A percentile compares a stretch with the other conserved stretches of the same genome.
These are phyloP conservation scores for Neodiprion lecontei DNA, from an alignment of 1,140 invertebrate species.

Conservation along the genomic window DNA sequence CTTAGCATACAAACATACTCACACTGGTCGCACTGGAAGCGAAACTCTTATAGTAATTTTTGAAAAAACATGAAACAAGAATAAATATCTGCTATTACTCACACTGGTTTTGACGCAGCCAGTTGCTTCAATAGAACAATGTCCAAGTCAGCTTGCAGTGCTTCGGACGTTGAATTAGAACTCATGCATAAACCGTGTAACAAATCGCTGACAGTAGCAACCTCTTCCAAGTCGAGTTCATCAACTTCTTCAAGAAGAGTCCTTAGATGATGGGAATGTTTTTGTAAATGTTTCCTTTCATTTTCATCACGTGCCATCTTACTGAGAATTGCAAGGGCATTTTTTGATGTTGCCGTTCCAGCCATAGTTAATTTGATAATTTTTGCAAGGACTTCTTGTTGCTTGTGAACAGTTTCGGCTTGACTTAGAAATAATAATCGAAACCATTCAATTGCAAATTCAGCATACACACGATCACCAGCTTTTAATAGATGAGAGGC, in stretches of 20 bases:
- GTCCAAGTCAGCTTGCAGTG: constrained; percentile 67
- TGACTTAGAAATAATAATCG: constrained; percentile 49
- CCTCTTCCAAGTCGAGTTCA: constrained; percentile 65
- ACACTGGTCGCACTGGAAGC: too few species aligned
- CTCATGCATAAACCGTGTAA: constrained; percentile 61
- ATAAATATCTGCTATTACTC: constrained; percentile 29
- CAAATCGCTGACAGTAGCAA: constrained; percentile 64
- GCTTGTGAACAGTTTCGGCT: constrained; percentile 42
- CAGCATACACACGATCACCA: constrained; percentile 41
- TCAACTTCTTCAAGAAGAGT: constrained; percentile 67
- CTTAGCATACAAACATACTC: too few species aligned
- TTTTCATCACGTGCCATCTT: constrained; percentile 45
- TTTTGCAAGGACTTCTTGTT: constrained; percentile 51
- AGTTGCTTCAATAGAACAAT: constrained; percentile 70
- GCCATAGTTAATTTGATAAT: constrained; percentile 51
- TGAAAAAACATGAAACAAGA: background rate
- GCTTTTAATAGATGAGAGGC: constrained; percentile 49
- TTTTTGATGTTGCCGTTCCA: constrained; percentile 51
- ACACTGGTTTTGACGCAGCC: constrained; percentile 59
- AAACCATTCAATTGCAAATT: constrained; percentile 55
- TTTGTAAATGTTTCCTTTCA: constrained; percentile 47
- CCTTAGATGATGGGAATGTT: constrained; percentile 56
- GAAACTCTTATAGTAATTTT: background rate
- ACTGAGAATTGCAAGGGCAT: constrained; percentile 45
- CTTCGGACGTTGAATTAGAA: constrained; percentile 51